Evolutionary conservation across 2,888 invertebrate genomes (phyloP).

Genomic region (Himalopsyche tibetana): DNA sequence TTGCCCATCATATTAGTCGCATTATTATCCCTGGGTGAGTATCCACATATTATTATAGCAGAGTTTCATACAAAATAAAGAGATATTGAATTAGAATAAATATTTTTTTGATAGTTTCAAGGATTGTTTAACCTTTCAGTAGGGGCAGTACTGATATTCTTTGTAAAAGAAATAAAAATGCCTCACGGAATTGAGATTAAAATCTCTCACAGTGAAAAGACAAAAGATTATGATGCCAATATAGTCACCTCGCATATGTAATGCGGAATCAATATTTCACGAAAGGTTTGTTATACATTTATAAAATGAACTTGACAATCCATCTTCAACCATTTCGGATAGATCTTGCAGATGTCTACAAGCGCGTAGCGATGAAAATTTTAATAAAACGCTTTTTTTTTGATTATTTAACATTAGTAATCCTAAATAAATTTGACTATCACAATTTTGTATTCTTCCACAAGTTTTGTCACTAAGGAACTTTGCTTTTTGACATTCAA

Average conservation of each 20-base stretch:
- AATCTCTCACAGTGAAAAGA: background rate
- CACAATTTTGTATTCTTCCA: too few relatives aligned
- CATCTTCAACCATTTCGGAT: too few relatives aligned
- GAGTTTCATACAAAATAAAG: slow-evolving; percentile 8
- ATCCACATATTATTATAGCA: too few relatives aligned
- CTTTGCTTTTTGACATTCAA: too few relatives aligned
- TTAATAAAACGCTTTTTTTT: too few relatives aligned
- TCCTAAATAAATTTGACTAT: too few relatives aligned
- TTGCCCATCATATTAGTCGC: slow-evolving; percentile 81
- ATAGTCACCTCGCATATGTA: background rate
- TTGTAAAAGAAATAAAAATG: slow-evolving; percentile 41
- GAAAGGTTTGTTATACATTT: background rate
- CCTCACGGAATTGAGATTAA: background rate
- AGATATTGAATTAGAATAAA: too few relatives aligned
- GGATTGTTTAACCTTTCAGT: background rate
- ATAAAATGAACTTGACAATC: background rate
- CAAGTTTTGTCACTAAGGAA: too few relatives aligned
- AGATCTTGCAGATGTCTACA: too few relatives aligned
- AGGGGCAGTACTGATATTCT: slow-evolving; percentile 41
- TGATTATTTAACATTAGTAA: too few relatives aligned
- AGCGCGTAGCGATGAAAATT: too few relatives aligned
- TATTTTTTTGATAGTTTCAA: background rate
- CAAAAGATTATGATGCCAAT: slow-evolving; percentile 18
- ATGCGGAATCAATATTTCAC: background rate
- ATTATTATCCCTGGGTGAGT: slow-evolving; percentile 76